These are phyloP conservation scores for Stenurella melanura DNA, from an alignment of 2,888 invertebrate species.

Conservation along the genomic window DNA sequence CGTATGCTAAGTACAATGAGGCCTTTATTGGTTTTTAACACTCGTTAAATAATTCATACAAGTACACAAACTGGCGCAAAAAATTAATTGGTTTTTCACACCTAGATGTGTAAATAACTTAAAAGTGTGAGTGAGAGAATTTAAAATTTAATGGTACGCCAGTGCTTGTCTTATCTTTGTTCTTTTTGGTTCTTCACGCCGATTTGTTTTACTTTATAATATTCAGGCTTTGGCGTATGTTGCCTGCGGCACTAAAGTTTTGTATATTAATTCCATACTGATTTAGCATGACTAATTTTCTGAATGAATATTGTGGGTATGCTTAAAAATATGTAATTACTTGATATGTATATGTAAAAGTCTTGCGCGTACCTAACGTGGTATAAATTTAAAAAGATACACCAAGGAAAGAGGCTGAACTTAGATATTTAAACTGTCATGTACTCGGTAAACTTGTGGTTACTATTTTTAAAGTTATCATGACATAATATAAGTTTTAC, in stretches of 20 bases:
- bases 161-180: constrained; percentile 17
- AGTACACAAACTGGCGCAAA: background rate
- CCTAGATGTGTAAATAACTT: constrained; percentile 3
- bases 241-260: constrained; percentile 38
- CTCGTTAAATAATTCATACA: background rate
- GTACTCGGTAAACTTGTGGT: background rate
- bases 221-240: constrained; percentile 36
- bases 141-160: constrained; percentile 22
- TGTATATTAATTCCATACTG: constrained; percentile 43
- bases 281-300: constrained; percentile 41
- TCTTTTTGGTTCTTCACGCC: constrained; percentile 38
- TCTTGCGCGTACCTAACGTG: constrained; percentile 23
- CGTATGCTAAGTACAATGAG: background rate
- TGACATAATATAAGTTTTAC: background rate
- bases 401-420: constrained; percentile 1
- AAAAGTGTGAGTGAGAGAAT: background rate
- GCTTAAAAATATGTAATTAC: constrained; percentile 39
- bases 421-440: background rate
- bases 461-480: background rate
- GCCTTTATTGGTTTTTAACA: background rate
- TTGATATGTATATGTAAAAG: constrained; percentile 35
- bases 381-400: constrained; percentile 17
- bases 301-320: constrained; percentile 42
- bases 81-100: background rate
- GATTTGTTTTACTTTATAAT: constrained; percentile 40